Percentiles rank a stretch among this genome's conserved stretches.
These are phyloP conservation scores for Muntiacus reevesi DNA, from an alignment of 2,113 vertebrate species.

Conservation along the genomic window DNA sequence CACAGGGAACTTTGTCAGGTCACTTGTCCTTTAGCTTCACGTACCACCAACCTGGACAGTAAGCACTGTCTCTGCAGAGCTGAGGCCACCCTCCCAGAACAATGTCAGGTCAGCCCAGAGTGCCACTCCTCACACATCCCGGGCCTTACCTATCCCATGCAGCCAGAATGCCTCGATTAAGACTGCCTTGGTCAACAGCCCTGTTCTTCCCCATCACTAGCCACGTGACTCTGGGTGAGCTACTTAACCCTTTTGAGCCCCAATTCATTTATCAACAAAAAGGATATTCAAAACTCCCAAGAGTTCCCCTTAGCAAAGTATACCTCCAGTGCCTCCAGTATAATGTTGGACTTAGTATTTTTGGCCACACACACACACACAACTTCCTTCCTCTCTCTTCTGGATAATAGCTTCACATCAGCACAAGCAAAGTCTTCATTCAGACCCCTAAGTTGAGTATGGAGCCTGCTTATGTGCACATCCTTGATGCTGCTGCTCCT, in stretches of 20 bases:
- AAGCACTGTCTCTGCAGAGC: background rate
- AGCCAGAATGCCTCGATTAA: background rate
- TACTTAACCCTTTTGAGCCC: background rate
- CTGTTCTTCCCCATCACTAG: background rate
- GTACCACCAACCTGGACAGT: background rate
- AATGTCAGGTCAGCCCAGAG: background rate
- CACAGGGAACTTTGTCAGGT: background rate
- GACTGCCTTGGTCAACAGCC: background rate
- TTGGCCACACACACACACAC: background rate
- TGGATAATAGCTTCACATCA: background rate
- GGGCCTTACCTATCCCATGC: background rate
- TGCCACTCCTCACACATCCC: background rate
- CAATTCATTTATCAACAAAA: background rate
- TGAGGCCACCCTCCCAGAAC: background rate
- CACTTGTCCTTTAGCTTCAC: background rate
- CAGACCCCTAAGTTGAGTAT: background rate
- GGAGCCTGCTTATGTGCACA: accelerated
- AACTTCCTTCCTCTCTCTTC: background rate
- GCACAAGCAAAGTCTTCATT: background rate
- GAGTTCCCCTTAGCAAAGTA: background rate
- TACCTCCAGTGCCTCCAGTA: background rate
- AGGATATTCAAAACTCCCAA: background rate
- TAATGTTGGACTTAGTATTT: background rate
- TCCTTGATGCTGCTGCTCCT: background rate
- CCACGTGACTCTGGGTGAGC: background rate